Conservation (phyloP, 92 coral and sea anemone species). For the Pocillopora meandrina region DNA sequence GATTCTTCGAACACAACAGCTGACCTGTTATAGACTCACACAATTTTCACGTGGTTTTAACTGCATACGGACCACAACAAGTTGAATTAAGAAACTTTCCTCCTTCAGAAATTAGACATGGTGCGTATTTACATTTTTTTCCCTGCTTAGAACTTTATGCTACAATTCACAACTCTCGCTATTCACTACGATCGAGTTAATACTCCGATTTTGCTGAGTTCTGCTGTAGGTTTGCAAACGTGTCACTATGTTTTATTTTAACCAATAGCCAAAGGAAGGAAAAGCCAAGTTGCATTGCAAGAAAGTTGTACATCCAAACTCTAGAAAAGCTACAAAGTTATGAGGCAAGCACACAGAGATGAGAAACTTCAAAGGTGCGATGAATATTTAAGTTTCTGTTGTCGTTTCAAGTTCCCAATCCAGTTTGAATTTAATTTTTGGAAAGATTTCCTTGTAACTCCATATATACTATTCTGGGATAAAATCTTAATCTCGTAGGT, state of each 20-base stretch:
- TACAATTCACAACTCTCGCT: not conserved
- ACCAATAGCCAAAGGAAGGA: slow-evolving; percentile 59
- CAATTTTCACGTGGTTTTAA: slow-evolving; percentile 17
- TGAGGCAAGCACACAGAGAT: slow-evolving; percentile 70
- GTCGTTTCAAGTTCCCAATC: not conserved
- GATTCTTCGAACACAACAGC: not conserved
- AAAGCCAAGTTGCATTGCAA: slow-evolving; percentile 64
- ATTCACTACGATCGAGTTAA: not conserved
- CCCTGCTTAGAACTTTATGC: not conserved
- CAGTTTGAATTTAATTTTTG: not conserved
- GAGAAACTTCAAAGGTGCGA: slow-evolving; percentile 71
- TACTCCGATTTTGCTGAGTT: no score
- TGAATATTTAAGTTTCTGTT: not conserved
- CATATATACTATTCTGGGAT: no score
- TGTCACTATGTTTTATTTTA: not conserved
- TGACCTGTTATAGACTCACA: slow-evolving; percentile 38
- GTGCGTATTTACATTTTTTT: slow-evolving; percentile 34
- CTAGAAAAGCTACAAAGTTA: slow-evolving; percentile 83
- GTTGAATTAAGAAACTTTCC: not conserved
- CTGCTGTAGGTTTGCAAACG: no score
- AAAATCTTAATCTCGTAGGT: no score
- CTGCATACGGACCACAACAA: not conserved
- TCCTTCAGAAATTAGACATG: slow-evolving; percentile 2
- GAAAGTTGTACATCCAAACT: slow-evolving; percentile 80
- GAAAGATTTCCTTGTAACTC: no score